These are phyloP conservation scores for Nannoperca obscura DNA, from an alignment of 2,797 vertebrate genomes.

Conservation along the genomic window DNA sequence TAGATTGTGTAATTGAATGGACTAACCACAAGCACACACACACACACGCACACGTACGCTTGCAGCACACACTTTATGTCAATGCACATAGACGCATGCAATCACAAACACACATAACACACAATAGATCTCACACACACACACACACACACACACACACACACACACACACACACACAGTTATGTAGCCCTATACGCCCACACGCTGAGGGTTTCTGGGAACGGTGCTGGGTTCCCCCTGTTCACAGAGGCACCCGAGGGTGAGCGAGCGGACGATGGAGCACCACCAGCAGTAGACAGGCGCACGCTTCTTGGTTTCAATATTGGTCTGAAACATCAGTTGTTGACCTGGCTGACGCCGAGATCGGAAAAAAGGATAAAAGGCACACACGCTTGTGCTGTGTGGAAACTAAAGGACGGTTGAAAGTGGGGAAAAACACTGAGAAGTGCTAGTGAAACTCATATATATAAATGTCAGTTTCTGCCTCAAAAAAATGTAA, in stretches of 20 bases:
- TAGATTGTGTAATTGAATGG: conserved; percentile 84
- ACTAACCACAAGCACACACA: conserved; percentile 65
- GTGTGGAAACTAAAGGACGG: conserved; percentile 71
- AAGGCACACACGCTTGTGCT: conserved; percentile 23
- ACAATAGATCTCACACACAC: conserved; percentile 22
- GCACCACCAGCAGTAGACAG: conserved; percentile 50
- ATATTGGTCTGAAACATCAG: conserved; percentile 73
- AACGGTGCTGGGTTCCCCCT: conserved; percentile 74
- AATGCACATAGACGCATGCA: conserved; percentile 25
- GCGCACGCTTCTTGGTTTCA: conserved; percentile 73
- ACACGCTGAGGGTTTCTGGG: conserved; percentile 79
- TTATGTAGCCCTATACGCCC: conserved; percentile 51
- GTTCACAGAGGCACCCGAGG: conserved; percentile 62
- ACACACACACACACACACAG: conserved; percentile 34
- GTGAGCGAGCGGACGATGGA: conserved; percentile 54
- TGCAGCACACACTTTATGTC: conserved; percentile 8
- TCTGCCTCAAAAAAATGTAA: conserved; percentile 13
- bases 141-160: too few species aligned
- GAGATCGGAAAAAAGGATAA: conserved; percentile 75
- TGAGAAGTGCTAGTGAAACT: conserved; percentile 56
- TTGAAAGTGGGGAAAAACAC: conserved; percentile 64
- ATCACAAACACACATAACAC: conserved; percentile 13
- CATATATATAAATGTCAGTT: conserved; percentile 48
- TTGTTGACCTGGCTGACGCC: conserved; percentile 62
- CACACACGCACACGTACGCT: conserved; percentile 3